phyloP scores from a whole-genome alignment of 1,140 invertebrate species.

The Sinonovacula constricta region DNA sequence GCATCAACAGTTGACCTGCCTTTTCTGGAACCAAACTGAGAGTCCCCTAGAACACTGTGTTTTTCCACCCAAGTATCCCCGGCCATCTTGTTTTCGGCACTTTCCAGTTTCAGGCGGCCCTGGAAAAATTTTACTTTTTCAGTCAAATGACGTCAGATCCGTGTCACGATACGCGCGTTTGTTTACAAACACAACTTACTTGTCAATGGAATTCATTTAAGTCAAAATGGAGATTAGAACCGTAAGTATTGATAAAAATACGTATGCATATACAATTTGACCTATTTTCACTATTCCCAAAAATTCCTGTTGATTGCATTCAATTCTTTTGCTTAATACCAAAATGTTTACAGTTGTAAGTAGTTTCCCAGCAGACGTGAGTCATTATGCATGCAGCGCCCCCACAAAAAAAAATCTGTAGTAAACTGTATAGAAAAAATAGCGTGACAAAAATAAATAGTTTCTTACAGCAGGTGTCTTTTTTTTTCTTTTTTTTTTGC shows the following conservation, averaged over 20 bases:
- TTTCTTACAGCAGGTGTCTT: neutral
- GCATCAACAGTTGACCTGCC: too few species aligned
- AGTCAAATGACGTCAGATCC: neutral
- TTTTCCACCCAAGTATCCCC: too few species aligned
- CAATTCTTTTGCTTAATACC: constrained; percentile 1
- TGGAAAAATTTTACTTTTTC: neutral
- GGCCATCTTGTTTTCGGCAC: neutral
- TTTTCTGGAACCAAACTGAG: too few species aligned
- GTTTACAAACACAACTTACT: neutral
- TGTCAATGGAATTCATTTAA: neutral
- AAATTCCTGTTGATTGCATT: too few species aligned
- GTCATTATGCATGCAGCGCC: neutral
- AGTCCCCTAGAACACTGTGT: too few species aligned
- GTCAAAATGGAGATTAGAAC: constrained; percentile 1
- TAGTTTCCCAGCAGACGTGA: neutral
- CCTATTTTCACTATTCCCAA: neutral
- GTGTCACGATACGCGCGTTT: neutral
- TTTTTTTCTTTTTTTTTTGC: neutral
- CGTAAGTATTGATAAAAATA: constrained; percentile 1
- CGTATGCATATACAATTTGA: neutral
- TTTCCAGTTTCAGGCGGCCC: neutral
- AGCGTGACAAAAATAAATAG: neutral
- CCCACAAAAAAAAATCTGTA: constrained; percentile 1
- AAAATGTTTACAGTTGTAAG: constrained; percentile 1
- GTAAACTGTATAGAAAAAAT: neutral